Evolutionary conservation across 1,140 invertebrate genomes (phyloP).

Genomic region (Chrysopa pallens): DNA sequence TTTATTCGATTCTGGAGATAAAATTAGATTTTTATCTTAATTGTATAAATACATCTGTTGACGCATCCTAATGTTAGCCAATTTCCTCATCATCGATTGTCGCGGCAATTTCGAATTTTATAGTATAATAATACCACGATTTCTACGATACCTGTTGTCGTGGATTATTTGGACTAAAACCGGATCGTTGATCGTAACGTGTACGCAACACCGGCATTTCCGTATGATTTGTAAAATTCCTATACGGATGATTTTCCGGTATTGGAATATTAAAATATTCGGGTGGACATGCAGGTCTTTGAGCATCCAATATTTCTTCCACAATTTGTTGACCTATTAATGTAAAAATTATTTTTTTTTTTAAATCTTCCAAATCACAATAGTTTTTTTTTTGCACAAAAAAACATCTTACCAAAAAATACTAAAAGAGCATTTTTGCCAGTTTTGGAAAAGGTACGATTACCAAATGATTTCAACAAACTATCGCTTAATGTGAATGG

Average conservation of each 20-base stretch:
- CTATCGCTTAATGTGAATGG: constrained; percentile 32
- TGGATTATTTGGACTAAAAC: constrained; percentile 32
- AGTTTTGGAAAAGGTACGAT: constrained; percentile 25
- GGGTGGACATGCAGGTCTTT: constrained; percentile 33
- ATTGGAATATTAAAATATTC: constrained; percentile 38
- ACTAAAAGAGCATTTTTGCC: constrained; percentile 46
- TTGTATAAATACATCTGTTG: too few relatives aligned
- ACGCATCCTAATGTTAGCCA: too few relatives aligned
- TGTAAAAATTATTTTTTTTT: neutral
- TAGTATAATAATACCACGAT: too few relatives aligned
- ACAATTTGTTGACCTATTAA: constrained; percentile 37
- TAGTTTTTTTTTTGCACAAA: constrained; percentile 1
- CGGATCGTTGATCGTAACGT: constrained; percentile 27
- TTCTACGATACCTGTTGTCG: constrained; percentile 32
- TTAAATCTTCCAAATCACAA: constrained; percentile 1
- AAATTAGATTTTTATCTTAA: too few relatives aligned
- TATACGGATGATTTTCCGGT: constrained; percentile 23
- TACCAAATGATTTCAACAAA: constrained; percentile 25
- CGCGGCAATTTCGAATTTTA: too few relatives aligned
- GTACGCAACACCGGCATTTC: constrained; percentile 29
- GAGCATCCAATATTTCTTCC: constrained; percentile 42
- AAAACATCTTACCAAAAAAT: constrained; percentile 37
- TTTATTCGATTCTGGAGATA: too few relatives aligned
- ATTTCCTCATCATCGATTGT: too few relatives aligned
- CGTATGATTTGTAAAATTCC: constrained; percentile 12